These are phyloP conservation scores for Mormyrops attenuatus DNA, from an alignment of 2,797 vertebrate species.

Conservation along the genomic window DNA sequence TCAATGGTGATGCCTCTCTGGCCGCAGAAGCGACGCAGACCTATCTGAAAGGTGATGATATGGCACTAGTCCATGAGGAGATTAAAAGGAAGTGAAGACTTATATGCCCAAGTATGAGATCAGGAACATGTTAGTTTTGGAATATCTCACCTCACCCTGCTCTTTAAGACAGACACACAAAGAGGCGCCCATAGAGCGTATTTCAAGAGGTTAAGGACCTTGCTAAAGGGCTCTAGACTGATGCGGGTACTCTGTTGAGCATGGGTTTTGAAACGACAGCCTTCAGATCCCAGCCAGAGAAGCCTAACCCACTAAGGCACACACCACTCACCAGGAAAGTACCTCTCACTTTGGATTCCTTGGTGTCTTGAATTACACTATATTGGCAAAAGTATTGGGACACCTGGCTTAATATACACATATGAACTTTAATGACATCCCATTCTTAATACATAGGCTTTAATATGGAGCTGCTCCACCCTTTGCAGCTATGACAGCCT, in stretches of 20 bases:
- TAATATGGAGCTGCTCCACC: background rate
- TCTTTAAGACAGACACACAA: background rate
- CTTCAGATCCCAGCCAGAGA: background rate
- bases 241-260: background rate
- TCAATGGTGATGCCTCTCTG: background rate
- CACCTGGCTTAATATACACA: background rate
- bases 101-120: background rate
- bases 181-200: background rate
- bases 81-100: background rate
- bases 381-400: background rate
- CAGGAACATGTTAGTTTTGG: background rate
- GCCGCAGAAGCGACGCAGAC: background rate
- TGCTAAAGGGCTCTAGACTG: background rate
- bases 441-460: background rate
- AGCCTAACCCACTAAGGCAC: background rate
- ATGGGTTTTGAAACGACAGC: background rate
- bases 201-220: background rate
- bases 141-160: background rate
- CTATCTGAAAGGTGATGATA: background rate
- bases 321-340: background rate
- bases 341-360: background rate
- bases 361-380: background rate
- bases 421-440: background rate
- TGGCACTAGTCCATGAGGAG: background rate
- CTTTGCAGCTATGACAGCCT: background rate